Percentiles rank a stretch among this genome's conserved stretches.
Evolutionary conservation across 2,888 invertebrate species (phyloP).

Genomic region (Pteria penguin): DNA sequence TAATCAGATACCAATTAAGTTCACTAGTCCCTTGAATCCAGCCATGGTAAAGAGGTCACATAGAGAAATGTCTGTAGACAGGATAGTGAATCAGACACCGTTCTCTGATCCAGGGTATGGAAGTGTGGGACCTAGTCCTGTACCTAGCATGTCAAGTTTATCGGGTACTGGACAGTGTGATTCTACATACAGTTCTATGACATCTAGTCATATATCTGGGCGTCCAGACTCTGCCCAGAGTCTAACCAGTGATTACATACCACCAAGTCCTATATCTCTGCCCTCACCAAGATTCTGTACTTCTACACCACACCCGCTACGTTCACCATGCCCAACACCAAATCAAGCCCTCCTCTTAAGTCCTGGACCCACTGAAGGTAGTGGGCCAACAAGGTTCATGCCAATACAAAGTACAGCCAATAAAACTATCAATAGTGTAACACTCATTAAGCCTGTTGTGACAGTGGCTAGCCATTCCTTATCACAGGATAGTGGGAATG

Average conservation of each 20-base stretch:
- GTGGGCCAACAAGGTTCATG: slow-evolving; percentile 62
- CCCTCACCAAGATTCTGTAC: slow-evolving; percentile 38
- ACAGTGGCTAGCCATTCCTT: slow-evolving; percentile 58
- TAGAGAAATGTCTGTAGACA: slow-evolving; percentile 47
- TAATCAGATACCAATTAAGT: background rate
- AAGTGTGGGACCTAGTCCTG: slow-evolving; percentile 61
- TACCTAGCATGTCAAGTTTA: slow-evolving; percentile 54
- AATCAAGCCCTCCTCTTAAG: slow-evolving; percentile 16
- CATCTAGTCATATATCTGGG: slow-evolving; percentile 26
- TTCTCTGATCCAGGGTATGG: slow-evolving; percentile 67
- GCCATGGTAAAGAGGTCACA: slow-evolving; percentile 10
- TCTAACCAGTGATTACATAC: slow-evolving; percentile 36
- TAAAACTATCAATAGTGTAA: slow-evolving; percentile 48
- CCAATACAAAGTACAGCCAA: slow-evolving; percentile 65
- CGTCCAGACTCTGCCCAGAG: slow-evolving; percentile 52
- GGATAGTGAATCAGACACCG: slow-evolving; percentile 46
- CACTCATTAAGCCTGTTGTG: slow-evolving; percentile 67
- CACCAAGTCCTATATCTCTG: slow-evolving; percentile 23
- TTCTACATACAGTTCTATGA: slow-evolving; percentile 18
- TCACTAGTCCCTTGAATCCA: background rate
- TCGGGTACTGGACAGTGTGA: slow-evolving; percentile 25
- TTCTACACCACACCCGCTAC: slow-evolving; percentile 34
- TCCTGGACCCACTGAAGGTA: slow-evolving; percentile 25
- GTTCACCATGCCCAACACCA: slow-evolving; percentile 29
- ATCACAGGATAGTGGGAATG: slow-evolving; percentile 2